Evolutionary conservation across 2,113 vertebrate genomes (phyloP).

Genomic region (Mustela lutreola): DNA sequence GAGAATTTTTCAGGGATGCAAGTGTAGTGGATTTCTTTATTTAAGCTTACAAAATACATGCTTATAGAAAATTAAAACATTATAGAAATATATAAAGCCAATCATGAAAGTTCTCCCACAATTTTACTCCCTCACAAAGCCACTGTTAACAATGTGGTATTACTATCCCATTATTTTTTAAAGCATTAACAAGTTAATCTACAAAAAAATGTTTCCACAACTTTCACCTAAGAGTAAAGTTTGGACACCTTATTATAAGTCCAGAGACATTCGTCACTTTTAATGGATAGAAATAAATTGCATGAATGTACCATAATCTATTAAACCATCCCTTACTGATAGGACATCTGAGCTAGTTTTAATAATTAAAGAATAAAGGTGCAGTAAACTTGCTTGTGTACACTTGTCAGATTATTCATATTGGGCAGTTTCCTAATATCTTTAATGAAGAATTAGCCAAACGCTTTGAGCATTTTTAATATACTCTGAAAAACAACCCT

Average conservation of each 20-base stretch:
- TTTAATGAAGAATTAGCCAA: not conserved
- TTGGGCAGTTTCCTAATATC: not conserved
- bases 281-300: not conserved
- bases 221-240: not conserved
- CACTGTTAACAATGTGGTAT: not conserved
- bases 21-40: not conserved
- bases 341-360: not conserved
- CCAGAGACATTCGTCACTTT: not conserved
- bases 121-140: conserved; percentile 42
- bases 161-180: not conserved
- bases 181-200: not conserved
- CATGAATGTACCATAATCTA: not conserved
- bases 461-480: not conserved
- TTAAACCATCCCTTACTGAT: not conserved
- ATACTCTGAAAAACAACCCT: not conserved
- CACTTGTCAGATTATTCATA: not conserved
- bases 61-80: conserved; percentile 64
- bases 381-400: not conserved
- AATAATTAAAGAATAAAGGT: conserved; percentile 21
- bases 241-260: conserved; percentile 9
- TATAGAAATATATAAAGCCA: conserved; percentile 54
- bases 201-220: not conserved
- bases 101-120: not conserved
- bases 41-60: conserved; percentile 69
- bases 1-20: conserved; percentile 32